Evolutionary conservation across 2,888 invertebrate species (phyloP), one percentile per base, ranked within the genome.

Genomic region (Hydraecia micacea): DNA sequence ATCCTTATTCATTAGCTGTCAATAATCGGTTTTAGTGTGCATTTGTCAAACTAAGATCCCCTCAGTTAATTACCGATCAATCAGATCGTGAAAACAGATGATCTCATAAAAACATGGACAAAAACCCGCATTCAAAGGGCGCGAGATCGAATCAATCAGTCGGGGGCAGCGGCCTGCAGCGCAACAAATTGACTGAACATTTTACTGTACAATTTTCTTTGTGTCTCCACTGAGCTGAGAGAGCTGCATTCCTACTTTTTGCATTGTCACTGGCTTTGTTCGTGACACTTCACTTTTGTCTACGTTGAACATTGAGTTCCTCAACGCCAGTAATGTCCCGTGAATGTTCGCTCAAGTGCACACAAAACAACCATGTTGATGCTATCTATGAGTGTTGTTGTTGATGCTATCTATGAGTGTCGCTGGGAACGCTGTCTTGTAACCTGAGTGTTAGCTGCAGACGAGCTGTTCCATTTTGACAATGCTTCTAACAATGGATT

Each of bases 221-320:
- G 85, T 86, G 84, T 83, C 85, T 85, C 85, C 86, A 85, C 73
- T 88, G 89, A 89, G 81, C 75, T 86, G 85, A 76, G 80, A 82
- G 81, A 80, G 79, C 79, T 86, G 86, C 85, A 88, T 89, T 83
- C 79, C 74, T 82, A 78, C 85, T 89, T 89, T 89, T 89, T 87
- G 87, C 82, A 79, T 83, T 73, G 84, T 80, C 81, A 70, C 80
- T 79, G 80, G 85, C 83, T 85, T 85, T 85, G 86, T 81, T 82
- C 83, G 66, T 80, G 87, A 84, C 89, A 81, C 90, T 89, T 90
- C 85, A 88, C 89, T 89, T 90, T 90, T 90, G 87, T 86, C 86
- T 85, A 74, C 87, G 80, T 80, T 82, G 81, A 81, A 88, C 90
- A 85, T 87, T 86, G 85, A 89, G 85, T 87, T 90, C 79, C 85